phyloP scores from a whole-genome alignment of 2,888 invertebrate species.

The Rhamnusium bicolor region DNA sequence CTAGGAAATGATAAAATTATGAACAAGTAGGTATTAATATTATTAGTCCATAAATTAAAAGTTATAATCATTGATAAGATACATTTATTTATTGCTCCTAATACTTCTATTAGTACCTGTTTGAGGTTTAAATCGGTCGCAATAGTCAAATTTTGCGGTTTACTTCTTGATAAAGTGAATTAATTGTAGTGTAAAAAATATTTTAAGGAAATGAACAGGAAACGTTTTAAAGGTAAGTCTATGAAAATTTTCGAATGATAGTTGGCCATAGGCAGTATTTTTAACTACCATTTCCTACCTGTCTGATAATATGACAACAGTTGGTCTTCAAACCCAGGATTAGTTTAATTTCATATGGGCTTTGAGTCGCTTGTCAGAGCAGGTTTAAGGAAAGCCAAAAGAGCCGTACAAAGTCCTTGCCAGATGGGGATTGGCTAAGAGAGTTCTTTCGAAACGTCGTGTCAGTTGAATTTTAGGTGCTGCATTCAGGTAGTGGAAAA shows the following conservation, averaged over 20 bases:
- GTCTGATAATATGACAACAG: too few relatives aligned
- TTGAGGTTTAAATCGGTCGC: not conserved
- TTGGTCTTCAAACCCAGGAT: too few relatives aligned
- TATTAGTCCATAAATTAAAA: conserved; percentile 13
- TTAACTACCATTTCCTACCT: too few relatives aligned
- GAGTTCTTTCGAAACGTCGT: too few relatives aligned
- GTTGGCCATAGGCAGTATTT: too few relatives aligned
- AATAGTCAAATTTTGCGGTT: not conserved
- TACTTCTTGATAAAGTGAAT: not conserved
- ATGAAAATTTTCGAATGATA: not conserved
- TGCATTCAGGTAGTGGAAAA: too few relatives aligned
- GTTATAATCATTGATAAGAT: conserved; percentile 17
- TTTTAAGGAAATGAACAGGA: conserved; percentile 1
- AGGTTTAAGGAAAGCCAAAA: too few relatives aligned
- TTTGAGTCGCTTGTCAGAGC: too few relatives aligned
- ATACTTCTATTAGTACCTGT: conserved; percentile 8
- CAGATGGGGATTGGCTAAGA: too few relatives aligned
- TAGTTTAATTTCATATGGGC: too few relatives aligned
- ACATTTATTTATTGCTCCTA: conserved; percentile 20
- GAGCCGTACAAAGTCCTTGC: too few relatives aligned
- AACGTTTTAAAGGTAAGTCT: conserved; percentile 8
- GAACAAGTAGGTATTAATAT: conserved; percentile 6
- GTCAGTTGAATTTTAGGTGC: too few relatives aligned
- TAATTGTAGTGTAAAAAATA: not conserved
- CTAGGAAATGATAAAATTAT: conserved; percentile 23